Evolutionary conservation across 1,140 invertebrate species (phyloP).

Genomic region (Drosophila mauritiana): DNA sequence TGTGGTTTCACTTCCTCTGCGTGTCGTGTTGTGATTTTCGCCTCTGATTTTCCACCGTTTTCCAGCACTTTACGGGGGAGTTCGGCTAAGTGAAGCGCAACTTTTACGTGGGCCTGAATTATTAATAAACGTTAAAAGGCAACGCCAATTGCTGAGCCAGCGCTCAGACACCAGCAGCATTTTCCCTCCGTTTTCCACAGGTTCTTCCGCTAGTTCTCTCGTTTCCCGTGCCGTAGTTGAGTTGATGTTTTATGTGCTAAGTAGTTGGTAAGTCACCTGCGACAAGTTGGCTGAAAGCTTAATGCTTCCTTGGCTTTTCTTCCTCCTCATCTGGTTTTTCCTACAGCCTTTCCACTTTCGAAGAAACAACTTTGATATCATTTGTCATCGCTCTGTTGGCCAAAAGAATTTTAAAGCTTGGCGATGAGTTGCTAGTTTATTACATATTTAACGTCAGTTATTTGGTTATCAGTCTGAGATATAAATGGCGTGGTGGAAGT

Average conservation of each 20-base stretch:
- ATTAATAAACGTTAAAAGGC: conserved; percentile 68
- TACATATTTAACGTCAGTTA: conserved; percentile 7
- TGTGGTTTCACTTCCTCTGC: conserved; percentile 16
- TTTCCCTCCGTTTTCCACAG: conserved; percentile 2
- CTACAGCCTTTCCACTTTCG: not conserved
- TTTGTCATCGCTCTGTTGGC: conserved; percentile 38
- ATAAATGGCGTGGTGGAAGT: not conserved
- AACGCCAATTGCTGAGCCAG: conserved; percentile 46
- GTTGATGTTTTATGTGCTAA: conserved; percentile 63
- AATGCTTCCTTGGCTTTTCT: conserved; percentile 25
- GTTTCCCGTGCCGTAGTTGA: conserved; percentile 38
- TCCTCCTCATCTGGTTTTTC: conserved; percentile 20
- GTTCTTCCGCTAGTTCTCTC: not conserved
- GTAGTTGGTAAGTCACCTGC: conserved; percentile 68
- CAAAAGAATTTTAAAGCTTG: conserved; percentile 3
- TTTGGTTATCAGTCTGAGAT: not conserved
- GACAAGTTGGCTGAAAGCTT: conserved; percentile 63
- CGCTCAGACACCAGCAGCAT: conserved; percentile 6
- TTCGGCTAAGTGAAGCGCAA: conserved; percentile 59
- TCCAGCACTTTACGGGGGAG: conserved; percentile 29
- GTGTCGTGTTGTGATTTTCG: conserved; percentile 48
- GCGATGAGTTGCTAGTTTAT: conserved; percentile 5
- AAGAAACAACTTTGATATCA: conserved; percentile 18
- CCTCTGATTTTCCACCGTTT: conserved; percentile 52
- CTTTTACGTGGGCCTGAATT: conserved; percentile 65